Conservation (phyloP, 2,797 vertebrate species). For the Chloroceryle inda region DNA sequence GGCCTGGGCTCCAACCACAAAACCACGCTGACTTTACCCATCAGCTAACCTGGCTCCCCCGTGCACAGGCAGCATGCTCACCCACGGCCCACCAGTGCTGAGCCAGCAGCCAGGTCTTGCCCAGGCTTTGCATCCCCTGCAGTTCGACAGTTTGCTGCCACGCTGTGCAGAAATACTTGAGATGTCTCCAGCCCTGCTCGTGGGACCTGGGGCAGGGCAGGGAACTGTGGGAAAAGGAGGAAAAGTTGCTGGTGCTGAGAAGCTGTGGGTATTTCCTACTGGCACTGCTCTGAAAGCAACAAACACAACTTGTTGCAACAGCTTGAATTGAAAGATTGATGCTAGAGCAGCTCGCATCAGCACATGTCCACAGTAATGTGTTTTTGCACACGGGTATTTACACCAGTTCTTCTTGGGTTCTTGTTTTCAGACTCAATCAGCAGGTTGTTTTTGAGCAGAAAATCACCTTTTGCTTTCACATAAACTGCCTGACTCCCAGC, state of each 20-base stretch:
- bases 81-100: accelerated
- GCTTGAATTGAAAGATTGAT: neutral
- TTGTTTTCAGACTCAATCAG: neutral
- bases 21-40: neutral
- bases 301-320: neutral
- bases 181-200: accelerated
- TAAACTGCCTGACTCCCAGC: neutral
- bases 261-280: neutral
- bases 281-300: neutral
- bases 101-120: neutral
- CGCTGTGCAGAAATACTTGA: neutral
- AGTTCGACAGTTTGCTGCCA: neutral
- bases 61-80: accelerated
- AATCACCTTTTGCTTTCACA: slow-evolving; percentile 31
- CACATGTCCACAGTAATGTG: accelerated
- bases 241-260: neutral
- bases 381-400: neutral
- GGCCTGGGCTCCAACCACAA: neutral
- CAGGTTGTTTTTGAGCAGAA: neutral
- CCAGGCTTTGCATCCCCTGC: neutral
- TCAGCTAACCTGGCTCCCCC: neutral
- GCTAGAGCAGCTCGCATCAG: neutral
- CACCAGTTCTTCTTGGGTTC: neutral
- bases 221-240: neutral
- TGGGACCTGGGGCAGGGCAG: neutral